A percentile compares a stretch with the other conserved stretches of the same genome.
Conservation (phyloP, 2,888 invertebrate species). For the Drosophila lacicola region DNA sequence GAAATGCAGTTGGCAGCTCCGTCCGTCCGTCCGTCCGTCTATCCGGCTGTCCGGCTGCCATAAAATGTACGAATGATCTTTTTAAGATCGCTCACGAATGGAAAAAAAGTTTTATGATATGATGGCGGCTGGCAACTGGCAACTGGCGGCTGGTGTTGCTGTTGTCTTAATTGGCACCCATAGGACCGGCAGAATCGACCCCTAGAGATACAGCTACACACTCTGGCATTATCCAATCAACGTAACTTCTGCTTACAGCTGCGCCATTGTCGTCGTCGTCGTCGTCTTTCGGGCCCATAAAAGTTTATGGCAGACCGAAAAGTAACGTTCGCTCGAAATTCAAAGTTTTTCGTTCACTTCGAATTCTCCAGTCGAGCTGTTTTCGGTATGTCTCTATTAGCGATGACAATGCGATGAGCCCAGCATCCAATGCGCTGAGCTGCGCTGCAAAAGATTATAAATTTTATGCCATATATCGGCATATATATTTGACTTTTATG, state of each 20-base stretch:
- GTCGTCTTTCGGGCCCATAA: slow-evolving; percentile 53
- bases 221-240: slow-evolving; percentile 62
- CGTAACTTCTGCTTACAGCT: slow-evolving; percentile 76
- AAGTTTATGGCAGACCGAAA: slow-evolving; percentile 70
- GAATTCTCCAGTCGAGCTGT: slow-evolving; percentile 26
- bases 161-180: slow-evolving; percentile 77
- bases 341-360: slow-evolving; percentile 48
- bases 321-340: slow-evolving; percentile 71
- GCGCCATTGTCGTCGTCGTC: slow-evolving; percentile 72
- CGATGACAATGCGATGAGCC: slow-evolving; percentile 56
- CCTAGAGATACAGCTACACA: slow-evolving; percentile 49
- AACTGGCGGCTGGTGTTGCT: slow-evolving; percentile 24
- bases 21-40: neutral
- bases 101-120: slow-evolving; percentile 68
- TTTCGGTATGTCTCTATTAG: slow-evolving; percentile 78
- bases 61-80: slow-evolving; percentile 70
- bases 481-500: slow-evolving; percentile 68
- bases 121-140: slow-evolving; percentile 33
- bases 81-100: slow-evolving; percentile 74
- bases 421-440: slow-evolving; percentile 46
- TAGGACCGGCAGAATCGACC: slow-evolving; percentile 57
- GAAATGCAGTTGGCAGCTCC: slow-evolving; percentile 40
- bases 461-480: slow-evolving; percentile 63
- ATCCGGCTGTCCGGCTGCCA: slow-evolving; percentile 33
- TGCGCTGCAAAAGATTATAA: slow-evolving; percentile 69